A percentile compares a stretch with the other conserved stretches of the same genome.
These are phyloP conservation scores for Micromesistius poutassou DNA, from an alignment of 2,797 vertebrate species.

Conservation along the genomic window DNA sequence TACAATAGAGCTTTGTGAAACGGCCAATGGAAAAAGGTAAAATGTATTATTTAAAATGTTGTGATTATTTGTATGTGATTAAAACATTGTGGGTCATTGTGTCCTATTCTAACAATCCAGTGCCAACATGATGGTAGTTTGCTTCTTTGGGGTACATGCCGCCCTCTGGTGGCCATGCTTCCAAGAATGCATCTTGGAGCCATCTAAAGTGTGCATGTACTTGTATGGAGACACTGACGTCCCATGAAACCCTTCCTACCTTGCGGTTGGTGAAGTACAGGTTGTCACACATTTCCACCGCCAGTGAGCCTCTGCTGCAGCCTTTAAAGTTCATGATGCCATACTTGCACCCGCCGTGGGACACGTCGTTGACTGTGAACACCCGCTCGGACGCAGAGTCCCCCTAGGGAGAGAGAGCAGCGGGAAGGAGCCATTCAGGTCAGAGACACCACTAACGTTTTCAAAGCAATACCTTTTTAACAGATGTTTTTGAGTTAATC, in stretches of 20 bases:
- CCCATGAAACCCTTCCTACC: slow-evolving; percentile 60
- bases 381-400: slow-evolving; percentile 86
- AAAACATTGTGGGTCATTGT: not conserved
- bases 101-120: not conserved
- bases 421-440: not conserved
- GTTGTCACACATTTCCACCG: slow-evolving; percentile 90
- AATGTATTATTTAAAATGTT: not conserved
- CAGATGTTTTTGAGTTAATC: not conserved
- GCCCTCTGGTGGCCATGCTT: no score
- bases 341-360: slow-evolving; percentile 92
- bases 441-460: not conserved
- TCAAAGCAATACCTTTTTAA: not conserved
- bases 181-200: not conserved
- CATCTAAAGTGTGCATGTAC: not conserved
- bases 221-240: not conserved
- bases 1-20: no score
- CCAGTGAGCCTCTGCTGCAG: slow-evolving; percentile 76
- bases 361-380: slow-evolving; percentile 90
- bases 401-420: slow-evolving; percentile 67
- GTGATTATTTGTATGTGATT: not conserved
- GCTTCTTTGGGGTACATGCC: no score
- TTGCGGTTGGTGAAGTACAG: slow-evolving; percentile 94
- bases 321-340: slow-evolving; percentile 90
- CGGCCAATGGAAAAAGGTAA: no score
- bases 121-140: not conserved